phyloP scores from a whole-genome alignment of 1,140 invertebrate species.

The Drosophila setifemur region DNA sequence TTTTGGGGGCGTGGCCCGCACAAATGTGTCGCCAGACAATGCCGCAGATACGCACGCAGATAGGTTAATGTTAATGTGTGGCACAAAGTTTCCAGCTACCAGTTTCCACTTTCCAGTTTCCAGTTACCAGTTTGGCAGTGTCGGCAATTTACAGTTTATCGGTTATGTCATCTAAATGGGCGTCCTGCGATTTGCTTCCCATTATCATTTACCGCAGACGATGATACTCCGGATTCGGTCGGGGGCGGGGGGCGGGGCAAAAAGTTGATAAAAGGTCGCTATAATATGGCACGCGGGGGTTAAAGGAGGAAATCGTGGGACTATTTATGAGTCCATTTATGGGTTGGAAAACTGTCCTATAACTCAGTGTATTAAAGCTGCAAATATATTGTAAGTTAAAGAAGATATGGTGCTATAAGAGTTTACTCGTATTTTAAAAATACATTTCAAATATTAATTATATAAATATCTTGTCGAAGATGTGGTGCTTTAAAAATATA shows the following conservation, averaged over 20 bases:
- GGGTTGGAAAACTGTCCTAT: too few relatives aligned
- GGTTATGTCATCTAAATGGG: slow-evolving; percentile 76
- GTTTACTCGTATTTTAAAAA: too few relatives aligned
- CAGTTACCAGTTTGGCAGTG: slow-evolving; percentile 25
- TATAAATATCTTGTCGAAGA: too few relatives aligned
- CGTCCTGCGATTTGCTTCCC: slow-evolving; percentile 62
- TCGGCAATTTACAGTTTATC: slow-evolving; percentile 75
- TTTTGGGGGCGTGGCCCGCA: slow-evolving; percentile 15
- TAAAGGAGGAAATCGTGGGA: neutral
- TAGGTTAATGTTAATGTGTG: slow-evolving; percentile 60
- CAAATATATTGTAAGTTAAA: too few relatives aligned
- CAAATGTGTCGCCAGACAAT: slow-evolving; percentile 53
- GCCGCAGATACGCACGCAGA: slow-evolving; percentile 34
- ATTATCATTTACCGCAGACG: slow-evolving; percentile 69
- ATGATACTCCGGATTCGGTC: slow-evolving; percentile 2
- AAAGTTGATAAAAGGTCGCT: slow-evolving; percentile 21
- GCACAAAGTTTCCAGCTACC: slow-evolving; percentile 59
- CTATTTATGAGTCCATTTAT: neutral
- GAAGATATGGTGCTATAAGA: too few relatives aligned
- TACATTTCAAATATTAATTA: too few relatives aligned
- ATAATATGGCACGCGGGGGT: neutral
- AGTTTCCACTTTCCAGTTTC: neutral
- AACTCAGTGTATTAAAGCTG: too few relatives aligned
- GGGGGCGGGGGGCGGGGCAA: neutral
- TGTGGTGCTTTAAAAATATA: too few relatives aligned